Evolutionary conservation across 1,140 invertebrate species (phyloP), one percentile per base, ranked within the genome.

Genomic region (Epicauta chinensis): DNA sequence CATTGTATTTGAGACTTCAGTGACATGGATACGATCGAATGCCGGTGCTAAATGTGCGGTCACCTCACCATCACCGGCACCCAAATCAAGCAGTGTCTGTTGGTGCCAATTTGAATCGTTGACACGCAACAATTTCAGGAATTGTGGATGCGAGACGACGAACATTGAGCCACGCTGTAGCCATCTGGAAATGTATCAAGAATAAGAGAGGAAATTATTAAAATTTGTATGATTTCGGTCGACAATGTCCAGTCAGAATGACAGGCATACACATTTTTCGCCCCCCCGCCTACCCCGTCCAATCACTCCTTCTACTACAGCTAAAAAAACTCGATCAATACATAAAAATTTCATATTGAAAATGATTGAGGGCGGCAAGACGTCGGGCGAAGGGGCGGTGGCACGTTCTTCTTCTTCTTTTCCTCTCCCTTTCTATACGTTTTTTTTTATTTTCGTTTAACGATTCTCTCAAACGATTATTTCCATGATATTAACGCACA

Each of bases 91-190:
- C 31, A 96, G 58, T 6, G 75, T 64, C 48, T 75, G 68, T 71
- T 79, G 66, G 67, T 64, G 73, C 66, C 67, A 67, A 44, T 62
- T 53, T 31, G 61, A 66, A 48, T 53, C 42, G 1, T 45, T 53
- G 37, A 48, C 53, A 36, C 55, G 47, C 3, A 72, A 56, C 43
- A 95, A 73, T 48, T 73, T 67, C 55, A 77, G 72, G 52, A 93
- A 84, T 64, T 95, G 91, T 14, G 77, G 69, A 17, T 76, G 71
- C 0, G 91, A 95, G 56, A 93, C 82, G 2, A 97, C 88, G 73
- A 94, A 94, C 93, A 96, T 96, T 0, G 90, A 93, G 11, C 93
- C 93, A 35, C 92, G 77, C 12, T 84, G 80, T 6, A 95, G 73
- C 65, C 91, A 81, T 52, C 90, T 92, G 79, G 38, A 72, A 75